Base-by-base conservation (phyloP, 2,113 vertebrate species). In the Clarias magur region DNA sequence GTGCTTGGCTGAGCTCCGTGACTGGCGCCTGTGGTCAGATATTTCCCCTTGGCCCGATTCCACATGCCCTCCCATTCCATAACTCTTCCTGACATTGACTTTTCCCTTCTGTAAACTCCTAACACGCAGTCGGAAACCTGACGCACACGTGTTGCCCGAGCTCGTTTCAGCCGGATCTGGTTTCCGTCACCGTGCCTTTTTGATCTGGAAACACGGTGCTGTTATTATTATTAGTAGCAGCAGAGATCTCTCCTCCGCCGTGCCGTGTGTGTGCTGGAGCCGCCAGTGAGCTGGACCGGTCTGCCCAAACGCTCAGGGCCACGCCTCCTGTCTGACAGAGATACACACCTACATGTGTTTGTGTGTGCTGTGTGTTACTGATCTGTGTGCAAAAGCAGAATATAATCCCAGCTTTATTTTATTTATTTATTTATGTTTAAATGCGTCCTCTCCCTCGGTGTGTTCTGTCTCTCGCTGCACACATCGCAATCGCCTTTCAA, bases 11-110 rank as follows among this genome's bases (percentile, higher is more conserved):
- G 88, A 90, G 92, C 85, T 89, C 91, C 92, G 91, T 92, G 92
- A 88, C 88, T 88, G 90, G 84, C 82, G 86, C 90, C 88, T 87
- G 88, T 67, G 63, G 90, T 94, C 88, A 91, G 92, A 94, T 94
- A 94, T 94, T 92, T 92, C 89, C 84, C 90, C 88, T 90, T 94
- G 95, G 93, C 93, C 88, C 65, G 10, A 10, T 85, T 93, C 94
- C 93, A 84, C 19, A n/a, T 54, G 27, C 86, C 67, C 83, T 80
- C 67, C 54, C 67, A 88, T 72, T 88, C 83, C 59, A 87, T 85
- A 34, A 88, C 83, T 68, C 72, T 68, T 42, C 67, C 42, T 53
- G 91, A 89, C 89, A 90, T 91, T 91, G 91, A 93, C 21, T 81
- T 34, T 57, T 80, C 38, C 85, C 76, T 86, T 90, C 89, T 87